Conservation (phyloP, 2,797 vertebrate species). For the Crocodylus rhombifer region DNA sequence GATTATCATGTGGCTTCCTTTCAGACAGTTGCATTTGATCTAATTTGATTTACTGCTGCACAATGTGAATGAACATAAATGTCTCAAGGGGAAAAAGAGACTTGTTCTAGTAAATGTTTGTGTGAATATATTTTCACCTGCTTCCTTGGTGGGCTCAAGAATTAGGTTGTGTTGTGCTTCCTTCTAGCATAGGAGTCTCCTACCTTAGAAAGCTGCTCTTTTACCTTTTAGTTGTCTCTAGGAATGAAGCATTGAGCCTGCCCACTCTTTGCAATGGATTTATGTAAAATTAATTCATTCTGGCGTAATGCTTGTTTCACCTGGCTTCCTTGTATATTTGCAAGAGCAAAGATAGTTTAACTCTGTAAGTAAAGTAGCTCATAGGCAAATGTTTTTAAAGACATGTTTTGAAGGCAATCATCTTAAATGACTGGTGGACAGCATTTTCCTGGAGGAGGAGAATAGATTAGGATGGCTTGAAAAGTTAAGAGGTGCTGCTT, state of each 20-base stretch:
- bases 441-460: neutral
- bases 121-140: slow-evolving; percentile 61
- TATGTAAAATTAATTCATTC: slow-evolving; percentile 35
- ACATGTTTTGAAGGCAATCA: neutral
- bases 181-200: neutral
- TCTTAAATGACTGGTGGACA: neutral
- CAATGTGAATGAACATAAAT: slow-evolving; percentile 60
- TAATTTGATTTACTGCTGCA: slow-evolving; percentile 69
- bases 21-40: slow-evolving; percentile 68
- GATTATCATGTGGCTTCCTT: slow-evolving; percentile 60
- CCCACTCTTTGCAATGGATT: neutral
- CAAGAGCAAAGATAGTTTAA: slow-evolving; percentile 46
- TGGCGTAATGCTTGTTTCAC: neutral
- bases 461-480: neutral
- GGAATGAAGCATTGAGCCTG: slow-evolving; percentile 1
- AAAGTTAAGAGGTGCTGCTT: neutral
- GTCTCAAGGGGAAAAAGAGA: slow-evolving; percentile 40
- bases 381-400: neutral
- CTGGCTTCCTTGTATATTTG: slow-evolving; percentile 27
- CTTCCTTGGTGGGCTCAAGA: slow-evolving; percentile 51
- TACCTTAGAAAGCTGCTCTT: neutral
- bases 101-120: slow-evolving; percentile 1
- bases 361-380: slow-evolving; percentile 27
- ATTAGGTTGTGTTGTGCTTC: neutral
- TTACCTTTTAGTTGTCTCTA: neutral